Evolutionary conservation across 2,797 vertebrate genomes (phyloP), one percentile per base, ranked within the genome.

Genomic region (Holocentrus rufus): DNA sequence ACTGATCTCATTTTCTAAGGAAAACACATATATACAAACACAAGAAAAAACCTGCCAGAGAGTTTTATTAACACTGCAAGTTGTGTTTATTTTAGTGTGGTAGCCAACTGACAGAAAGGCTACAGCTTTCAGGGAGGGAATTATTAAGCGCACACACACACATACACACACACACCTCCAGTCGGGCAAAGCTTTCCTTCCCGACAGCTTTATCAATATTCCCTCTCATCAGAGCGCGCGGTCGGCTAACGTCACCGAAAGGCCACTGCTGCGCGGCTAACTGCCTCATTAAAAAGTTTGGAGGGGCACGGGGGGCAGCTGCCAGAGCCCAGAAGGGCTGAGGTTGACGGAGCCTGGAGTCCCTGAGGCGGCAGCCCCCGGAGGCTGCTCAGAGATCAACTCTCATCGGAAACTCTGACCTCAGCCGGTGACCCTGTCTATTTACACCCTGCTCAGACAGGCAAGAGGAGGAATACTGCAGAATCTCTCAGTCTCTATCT

Each of bases 211-310:
- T 90, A 91, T 91, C 90, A 93, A 91, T 93, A 92, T 91, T 93
- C 89, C 61, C 79, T 90, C 88, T 91, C 89, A 92, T 92, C 90
- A 91, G 79, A 79, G 76, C 62, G 60, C 81, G 84, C 78, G 69
- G 88, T 88, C 87, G 92, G 83, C 59, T 52, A 85, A 79, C 79
- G 79, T 81, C 82, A 71, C 81, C 77, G 61, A 86, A 91, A 92
- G 92, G 91, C 86, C 91, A 92, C 77, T 17, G 71, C 81, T 62
- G 85, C 81, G 72, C 69, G 50, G 66, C 85, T 90, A 90, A 91
- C 85, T 81, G 88, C 87, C 90, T 93, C 91, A 92, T 92, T 93
- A 93, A 90, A 93, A 91, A 90, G 88, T 93, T 92, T 91, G 87
- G 81, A 77, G 86, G 90, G 80, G 84, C 79, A 69, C 23, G 27